Evolutionary conservation across 1,140 invertebrate genomes (phyloP), one percentile per base, ranked within the genome.

Genomic region (Thaumetopoea pityocampa): DNA sequence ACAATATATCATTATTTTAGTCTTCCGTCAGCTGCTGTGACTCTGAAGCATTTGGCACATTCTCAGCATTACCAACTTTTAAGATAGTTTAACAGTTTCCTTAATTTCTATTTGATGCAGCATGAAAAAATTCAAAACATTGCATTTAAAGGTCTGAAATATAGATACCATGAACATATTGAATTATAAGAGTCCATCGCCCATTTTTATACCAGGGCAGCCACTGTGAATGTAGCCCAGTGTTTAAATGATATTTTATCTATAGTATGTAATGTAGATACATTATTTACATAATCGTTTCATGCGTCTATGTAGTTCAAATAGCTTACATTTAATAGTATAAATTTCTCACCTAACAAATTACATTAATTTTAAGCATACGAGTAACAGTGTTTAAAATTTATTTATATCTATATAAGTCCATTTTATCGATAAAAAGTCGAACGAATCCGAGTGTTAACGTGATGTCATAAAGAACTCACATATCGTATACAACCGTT

Each of bases 401-500:
- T 78, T 69, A 79, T 79, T 79, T 59, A 53, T 19, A 57, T 67
- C 63, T 71, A 70, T 60, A 63, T 70, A 61, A 65, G 71, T 79
- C 68, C 70, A 53, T 51, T 63, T 73, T 74, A 78, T 42, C 53
- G 51, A 74, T 60, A 53, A 65, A 61, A 61, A 68, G 52, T 68
- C 59, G 63, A 69, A 71, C 53, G 53, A 62, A 70, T 68, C 49
- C 51, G 50, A 70, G 48, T 58, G 67, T 59, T 60, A 67, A 64
- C 53, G 60, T 67, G 69, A 69, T 67, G 68, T 61, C 73, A 61
- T 62, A 73, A 54, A 66, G 49, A 76, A 78, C 63, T 76, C 69
- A 72, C 76, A 69, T 69, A 74, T 83, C 74, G 80, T 84, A 84
- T 84, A 84, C 80, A 84, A 78, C 62, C 62, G 66, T 79, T 83